Conservation (phyloP, 2,888 invertebrate genomes). For the Octonoba sinensis region DNA sequence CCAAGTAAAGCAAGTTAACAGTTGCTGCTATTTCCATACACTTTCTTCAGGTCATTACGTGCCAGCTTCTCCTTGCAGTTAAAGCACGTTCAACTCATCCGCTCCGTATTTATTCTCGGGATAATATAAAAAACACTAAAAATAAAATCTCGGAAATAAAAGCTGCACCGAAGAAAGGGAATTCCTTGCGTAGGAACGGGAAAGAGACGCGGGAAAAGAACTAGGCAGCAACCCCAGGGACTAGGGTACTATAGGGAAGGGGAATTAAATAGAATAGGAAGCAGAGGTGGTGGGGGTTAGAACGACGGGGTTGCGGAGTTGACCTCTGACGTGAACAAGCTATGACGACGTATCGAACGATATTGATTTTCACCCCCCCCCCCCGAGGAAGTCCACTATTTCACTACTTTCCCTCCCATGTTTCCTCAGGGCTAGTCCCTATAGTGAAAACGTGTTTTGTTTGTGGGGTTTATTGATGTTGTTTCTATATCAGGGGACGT, state of each 20-base stretch:
- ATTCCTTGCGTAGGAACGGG: constrained; percentile 28
- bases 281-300: not conserved
- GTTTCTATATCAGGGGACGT: not conserved
- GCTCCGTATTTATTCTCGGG: constrained; percentile 25
- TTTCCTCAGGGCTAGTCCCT: not conserved
- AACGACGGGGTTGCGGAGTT: constrained; percentile 12
- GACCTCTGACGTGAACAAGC: constrained; percentile 59
- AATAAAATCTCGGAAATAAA: not conserved
- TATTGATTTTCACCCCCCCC: constrained; percentile 49
- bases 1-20: constrained; percentile 41
- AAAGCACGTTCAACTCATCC: constrained; percentile 49
- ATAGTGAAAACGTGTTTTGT: not conserved
- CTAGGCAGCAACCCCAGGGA: constrained; percentile 40
- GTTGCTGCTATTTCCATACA: constrained; percentile 40
- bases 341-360: constrained; percentile 62
- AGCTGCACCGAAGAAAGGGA: constrained; percentile 3
- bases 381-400: not conserved
- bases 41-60: constrained; percentile 25
- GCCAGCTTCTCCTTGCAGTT: constrained; percentile 10
- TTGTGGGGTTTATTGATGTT: constrained; percentile 14
- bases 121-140: constrained; percentile 33
- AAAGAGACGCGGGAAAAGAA: constrained; percentile 14
- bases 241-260: constrained; percentile 16
- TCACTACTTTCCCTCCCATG: constrained; percentile 28
- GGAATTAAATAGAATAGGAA: constrained; percentile 43